Evolutionary conservation across 2,797 vertebrate genomes (phyloP), one percentile per base, ranked within the genome.

Genomic region (Sebastes aleutianus): DNA sequence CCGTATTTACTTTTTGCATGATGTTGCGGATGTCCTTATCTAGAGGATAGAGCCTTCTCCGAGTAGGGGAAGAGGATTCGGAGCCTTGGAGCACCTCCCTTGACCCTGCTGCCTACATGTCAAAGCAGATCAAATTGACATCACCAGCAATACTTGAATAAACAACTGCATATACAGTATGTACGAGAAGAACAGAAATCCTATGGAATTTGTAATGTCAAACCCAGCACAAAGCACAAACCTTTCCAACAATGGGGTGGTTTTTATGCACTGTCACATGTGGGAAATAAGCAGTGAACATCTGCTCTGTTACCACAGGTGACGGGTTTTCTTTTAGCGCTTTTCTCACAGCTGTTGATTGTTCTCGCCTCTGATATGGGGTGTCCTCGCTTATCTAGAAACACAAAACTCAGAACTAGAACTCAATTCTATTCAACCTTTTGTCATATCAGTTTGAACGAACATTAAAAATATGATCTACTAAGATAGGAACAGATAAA

Each of bases 191-290:
- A 22, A 22, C 20, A 54, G 18, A 20, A 50, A 50, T 50, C 0
- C 8, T 50, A 50, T 50, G 47, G 47, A 50, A 20, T 50, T 50
- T 50, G 47, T 50, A 50, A 50, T 20, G 47, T 20, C 47, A 50
- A 20, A 50, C 47, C 47, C 47, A 22, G 50, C 50, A n/a, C 4
- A 54, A 11, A n/a, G n/a, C 20, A 56, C 54, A 24, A 56, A 56
- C 54, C 54, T 56, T 56, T 56, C 54, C 56, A 70, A 47, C 39
- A 69, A 70, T 70, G 26, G 66, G 65, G 39, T 77, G 75, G 56
- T 77, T 69, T 62, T 77, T 16, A 70, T 77, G 75, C 13, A 69
- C 36, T 20, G 43, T 77, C 66, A 77, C 53, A 62, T 78, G 39
- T 78, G 66, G 57, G 16, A 78, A 70, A 27, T 68, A 68, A 50